phyloP scores from a whole-genome alignment of 2,113 vertebrate genomes.

The Aviceda subcristata region DNA sequence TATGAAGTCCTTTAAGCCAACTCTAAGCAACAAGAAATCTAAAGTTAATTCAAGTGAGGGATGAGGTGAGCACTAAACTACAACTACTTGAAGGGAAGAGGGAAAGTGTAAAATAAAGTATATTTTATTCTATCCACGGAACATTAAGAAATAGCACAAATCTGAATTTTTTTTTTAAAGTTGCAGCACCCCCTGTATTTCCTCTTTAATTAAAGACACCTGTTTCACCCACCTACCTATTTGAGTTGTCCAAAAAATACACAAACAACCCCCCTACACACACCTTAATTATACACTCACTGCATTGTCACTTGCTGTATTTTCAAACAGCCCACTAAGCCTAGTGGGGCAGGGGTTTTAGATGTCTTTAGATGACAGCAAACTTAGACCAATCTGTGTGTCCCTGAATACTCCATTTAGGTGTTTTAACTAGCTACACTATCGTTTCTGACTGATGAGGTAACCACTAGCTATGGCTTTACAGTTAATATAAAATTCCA shows the following conservation, averaged over 20 bases:
- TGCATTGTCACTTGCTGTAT: not conserved
- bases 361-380: not conserved
- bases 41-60: slow-evolving; percentile 65
- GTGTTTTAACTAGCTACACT: not conserved
- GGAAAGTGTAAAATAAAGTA: slow-evolving; percentile 59
- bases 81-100: slow-evolving; percentile 58
- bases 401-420: not conserved
- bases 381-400: not conserved
- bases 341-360: not conserved
- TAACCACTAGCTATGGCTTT: not conserved
- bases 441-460: not conserved
- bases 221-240: not conserved
- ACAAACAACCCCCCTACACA: not conserved
- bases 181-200: slow-evolving; percentile 52
- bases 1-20: slow-evolving; percentile 81
- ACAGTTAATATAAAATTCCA: not conserved
- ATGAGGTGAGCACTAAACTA: slow-evolving; percentile 71
- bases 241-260: not conserved
- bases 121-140: slow-evolving; percentile 77
- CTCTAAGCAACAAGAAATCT: slow-evolving; percentile 72
- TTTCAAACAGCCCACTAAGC: not conserved
- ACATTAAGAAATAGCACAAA: slow-evolving; percentile 40
- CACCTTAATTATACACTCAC: not conserved
- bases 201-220: not conserved
- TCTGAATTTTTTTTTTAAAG: slow-evolving; percentile 40